Percentiles rank a stretch among this genome's conserved stretches.
These are phyloP conservation scores for Harpalus rufipes DNA, from an alignment of 2,888 invertebrate genomes.

Conservation along the genomic window DNA sequence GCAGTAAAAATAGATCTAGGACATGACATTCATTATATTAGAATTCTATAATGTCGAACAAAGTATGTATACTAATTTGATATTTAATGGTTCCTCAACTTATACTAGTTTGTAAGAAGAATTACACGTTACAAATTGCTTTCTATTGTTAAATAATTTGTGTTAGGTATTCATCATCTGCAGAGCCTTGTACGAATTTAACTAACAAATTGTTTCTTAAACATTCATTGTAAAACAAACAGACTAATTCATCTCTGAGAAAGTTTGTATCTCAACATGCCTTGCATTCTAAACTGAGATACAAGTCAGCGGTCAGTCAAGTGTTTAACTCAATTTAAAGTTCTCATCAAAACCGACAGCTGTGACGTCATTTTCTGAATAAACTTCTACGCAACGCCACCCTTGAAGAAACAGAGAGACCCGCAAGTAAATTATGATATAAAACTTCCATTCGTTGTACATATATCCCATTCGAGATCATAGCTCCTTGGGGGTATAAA, in stretches of 20 bases:
- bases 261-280: slow-evolving; percentile 41
- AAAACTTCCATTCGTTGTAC: slow-evolving; percentile 64
- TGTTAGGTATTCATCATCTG: not conserved
- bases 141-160: not conserved
- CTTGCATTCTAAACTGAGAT: slow-evolving; percentile 14
- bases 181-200: not conserved
- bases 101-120: no score
- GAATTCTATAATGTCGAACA: no score
- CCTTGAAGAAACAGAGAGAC: slow-evolving; percentile 28
- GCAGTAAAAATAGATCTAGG: no score
- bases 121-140: no score
- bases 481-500: slow-evolving; percentile 53
- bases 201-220: slow-evolving; percentile 9
- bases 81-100: no score
- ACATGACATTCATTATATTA: no score
- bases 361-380: slow-evolving; percentile 36
- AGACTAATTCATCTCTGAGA: slow-evolving; percentile 26
- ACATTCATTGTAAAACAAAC: not conserved
- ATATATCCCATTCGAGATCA: slow-evolving; percentile 64
- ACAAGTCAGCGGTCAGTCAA: slow-evolving; percentile 49
- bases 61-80: no score
- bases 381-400: not conserved
- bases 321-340: slow-evolving; percentile 54
- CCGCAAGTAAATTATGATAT: slow-evolving; percentile 63
- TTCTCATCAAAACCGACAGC: slow-evolving; percentile 52